phyloP scores from a whole-genome alignment of 2,888 invertebrate species.

The Tetragonisca angustula region DNA sequence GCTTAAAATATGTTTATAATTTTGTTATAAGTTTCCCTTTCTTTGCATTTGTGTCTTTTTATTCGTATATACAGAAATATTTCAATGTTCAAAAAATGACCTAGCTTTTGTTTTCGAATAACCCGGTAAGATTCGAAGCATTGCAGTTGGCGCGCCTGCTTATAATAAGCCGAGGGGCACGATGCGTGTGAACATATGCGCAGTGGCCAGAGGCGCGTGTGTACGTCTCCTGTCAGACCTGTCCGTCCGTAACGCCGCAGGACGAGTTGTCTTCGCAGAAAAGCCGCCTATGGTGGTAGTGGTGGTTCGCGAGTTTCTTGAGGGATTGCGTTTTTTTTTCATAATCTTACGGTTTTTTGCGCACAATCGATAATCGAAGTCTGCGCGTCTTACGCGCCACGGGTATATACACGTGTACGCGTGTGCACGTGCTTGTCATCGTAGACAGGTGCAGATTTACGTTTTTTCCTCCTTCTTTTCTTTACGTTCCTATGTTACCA shows the following conservation, averaged over 20 bases:
- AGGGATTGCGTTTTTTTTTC: constrained; percentile 15
- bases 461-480: constrained; percentile 13
- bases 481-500: neutral
- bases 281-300: constrained; percentile 57
- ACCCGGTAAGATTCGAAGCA: constrained; percentile 25
- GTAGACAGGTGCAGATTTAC: constrained; percentile 26
- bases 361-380: constrained; percentile 49
- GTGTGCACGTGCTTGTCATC: constrained; percentile 49
- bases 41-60: neutral
- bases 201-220: constrained; percentile 64
- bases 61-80: neutral
- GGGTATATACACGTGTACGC: constrained; percentile 50
- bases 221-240: constrained; percentile 63
- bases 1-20: neutral
- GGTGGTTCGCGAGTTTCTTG: constrained; percentile 35
- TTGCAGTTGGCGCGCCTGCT: constrained; percentile 53
- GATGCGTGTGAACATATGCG: constrained; percentile 61
- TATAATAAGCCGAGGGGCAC: constrained; percentile 3
- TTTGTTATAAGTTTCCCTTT: too few species aligned
- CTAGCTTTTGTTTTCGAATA: constrained; percentile 14
- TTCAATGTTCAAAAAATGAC: constrained; percentile 4
- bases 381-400: constrained; percentile 25
- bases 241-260: constrained; percentile 65
- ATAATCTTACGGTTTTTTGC: constrained; percentile 24
- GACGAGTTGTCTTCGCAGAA: constrained; percentile 65